Conservation (phyloP, 2,888 invertebrate species). For the Leptopilina myrica region DNA sequence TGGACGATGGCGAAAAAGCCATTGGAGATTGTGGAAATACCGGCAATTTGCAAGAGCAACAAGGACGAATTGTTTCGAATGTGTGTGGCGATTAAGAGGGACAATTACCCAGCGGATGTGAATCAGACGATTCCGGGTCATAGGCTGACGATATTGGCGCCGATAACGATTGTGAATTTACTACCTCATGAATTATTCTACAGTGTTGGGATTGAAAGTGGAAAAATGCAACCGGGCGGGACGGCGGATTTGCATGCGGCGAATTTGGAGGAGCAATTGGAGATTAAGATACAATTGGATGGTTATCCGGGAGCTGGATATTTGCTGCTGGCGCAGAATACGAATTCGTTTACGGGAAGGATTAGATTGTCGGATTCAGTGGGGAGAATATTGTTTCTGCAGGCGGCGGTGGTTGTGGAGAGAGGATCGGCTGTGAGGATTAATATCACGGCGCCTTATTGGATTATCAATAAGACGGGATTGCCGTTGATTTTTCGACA, state of each 20-base stretch:
- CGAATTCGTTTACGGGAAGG: conserved; percentile 81
- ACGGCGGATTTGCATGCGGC: conserved; percentile 75
- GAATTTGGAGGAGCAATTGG: conserved; percentile 84
- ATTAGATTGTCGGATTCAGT: conserved; percentile 86
- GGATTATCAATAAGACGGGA: conserved; percentile 97
- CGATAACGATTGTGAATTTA: conserved; percentile 90
- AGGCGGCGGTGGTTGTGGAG: conserved; percentile 81
- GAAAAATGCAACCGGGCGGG: conserved; percentile 77
- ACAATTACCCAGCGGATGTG: conserved; percentile 86
- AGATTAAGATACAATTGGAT: conserved; percentile 88
- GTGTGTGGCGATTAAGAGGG: conserved; percentile 87
- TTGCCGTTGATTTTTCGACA: conserved; percentile 97
- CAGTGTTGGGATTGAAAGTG: conserved; percentile 78
- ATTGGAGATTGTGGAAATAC: conserved; percentile 69
- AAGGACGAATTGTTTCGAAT: conserved; percentile 80
- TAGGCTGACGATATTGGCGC: conserved; percentile 89
- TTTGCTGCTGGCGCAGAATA: conserved; percentile 69
- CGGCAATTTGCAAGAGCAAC: conserved; percentile 70
- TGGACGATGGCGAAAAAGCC: conserved; percentile 81
- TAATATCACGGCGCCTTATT: conserved; percentile 90
- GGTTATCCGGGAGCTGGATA: conserved; percentile 86
- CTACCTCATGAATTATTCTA: conserved; percentile 89
- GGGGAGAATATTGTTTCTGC: conserved; percentile 86
- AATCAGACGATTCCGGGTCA: conserved; percentile 87
- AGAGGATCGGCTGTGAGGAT: conserved; percentile 82